phyloP scores from a whole-genome alignment of 1,140 invertebrate species.

The Diprion similis region DNA sequence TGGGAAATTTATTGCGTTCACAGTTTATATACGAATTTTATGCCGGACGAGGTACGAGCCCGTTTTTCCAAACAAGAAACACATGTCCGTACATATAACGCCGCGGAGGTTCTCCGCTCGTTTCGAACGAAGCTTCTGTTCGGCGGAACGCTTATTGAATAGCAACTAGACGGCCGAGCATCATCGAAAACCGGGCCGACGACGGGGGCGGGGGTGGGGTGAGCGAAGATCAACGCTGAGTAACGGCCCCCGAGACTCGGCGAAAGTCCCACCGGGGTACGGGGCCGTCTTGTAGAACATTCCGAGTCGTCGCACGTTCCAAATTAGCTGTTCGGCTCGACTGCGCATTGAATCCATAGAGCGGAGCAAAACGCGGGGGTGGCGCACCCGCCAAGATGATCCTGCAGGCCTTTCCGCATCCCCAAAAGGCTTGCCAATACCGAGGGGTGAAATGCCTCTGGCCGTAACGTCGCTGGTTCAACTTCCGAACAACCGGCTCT shows the following conservation, averaged over 20 bases:
- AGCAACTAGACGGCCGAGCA: neutral
- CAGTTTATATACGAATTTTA: no score
- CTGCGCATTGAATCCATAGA: conserved; percentile 54
- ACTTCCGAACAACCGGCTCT: neutral
- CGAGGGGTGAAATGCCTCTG: no score
- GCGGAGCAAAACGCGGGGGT: conserved; percentile 43
- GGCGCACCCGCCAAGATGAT: conserved; percentile 11
- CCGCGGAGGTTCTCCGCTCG: no score
- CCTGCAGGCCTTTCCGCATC: conserved; percentile 3
- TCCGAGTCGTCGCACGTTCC: conserved; percentile 56
- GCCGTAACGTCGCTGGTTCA: neutral
- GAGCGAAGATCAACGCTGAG: conserved; percentile 26
- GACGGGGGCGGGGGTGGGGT: conserved; percentile 10
- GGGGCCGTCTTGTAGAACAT: conserved; percentile 34
- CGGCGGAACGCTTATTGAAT: conserved; percentile 4
- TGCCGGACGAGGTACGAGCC: no score
- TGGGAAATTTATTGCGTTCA: no score
- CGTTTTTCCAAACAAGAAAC: no score
- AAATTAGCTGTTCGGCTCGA: conserved; percentile 56
- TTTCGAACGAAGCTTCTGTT: neutral
- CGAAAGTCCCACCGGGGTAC: conserved; percentile 12
- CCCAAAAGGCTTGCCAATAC: neutral
- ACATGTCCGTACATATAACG: no score
- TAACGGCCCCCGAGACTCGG: conserved; percentile 34
- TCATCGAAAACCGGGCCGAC: neutral